These are phyloP conservation scores for Temnothorax curvispinosus DNA, from an alignment of 1,140 invertebrate species.

Conservation along the genomic window DNA sequence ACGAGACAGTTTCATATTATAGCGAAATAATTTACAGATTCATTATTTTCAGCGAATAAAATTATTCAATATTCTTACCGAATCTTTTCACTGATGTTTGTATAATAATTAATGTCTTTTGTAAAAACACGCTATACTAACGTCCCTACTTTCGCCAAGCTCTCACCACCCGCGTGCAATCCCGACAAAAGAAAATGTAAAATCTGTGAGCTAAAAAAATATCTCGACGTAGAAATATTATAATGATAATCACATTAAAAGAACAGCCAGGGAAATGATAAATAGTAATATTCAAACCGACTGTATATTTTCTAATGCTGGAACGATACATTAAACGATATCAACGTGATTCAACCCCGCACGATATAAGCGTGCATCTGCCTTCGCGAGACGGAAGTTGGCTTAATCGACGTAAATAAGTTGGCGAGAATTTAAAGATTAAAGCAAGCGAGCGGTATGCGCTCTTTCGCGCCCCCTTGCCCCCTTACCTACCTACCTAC, in stretches of 20 bases:
- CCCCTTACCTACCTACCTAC: too few species aligned
- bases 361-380: neutral
- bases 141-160: neutral
- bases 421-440: slow-evolving; percentile 62
- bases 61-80: neutral
- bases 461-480: neutral
- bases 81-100: neutral
- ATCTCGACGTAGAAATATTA: neutral
- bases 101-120: slow-evolving; percentile 2
- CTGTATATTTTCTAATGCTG: neutral
- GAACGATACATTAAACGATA: slow-evolving; percentile 11
- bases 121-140: neutral
- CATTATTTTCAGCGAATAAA: slow-evolving; percentile 11
- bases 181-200: neutral
- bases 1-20: neutral
- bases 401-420: slow-evolving; percentile 46
- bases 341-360: neutral
- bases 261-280: neutral
- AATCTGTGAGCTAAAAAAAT: neutral
- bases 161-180: too few species aligned
- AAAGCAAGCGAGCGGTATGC: slow-evolving; percentile 21
- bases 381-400: neutral
- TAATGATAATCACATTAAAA: slow-evolving; percentile 3
- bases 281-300: neutral
- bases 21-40: slow-evolving; percentile 13